Evolutionary conservation across 2,888 invertebrate species (phyloP).

Genomic region (Apocheima hispidaria): DNA sequence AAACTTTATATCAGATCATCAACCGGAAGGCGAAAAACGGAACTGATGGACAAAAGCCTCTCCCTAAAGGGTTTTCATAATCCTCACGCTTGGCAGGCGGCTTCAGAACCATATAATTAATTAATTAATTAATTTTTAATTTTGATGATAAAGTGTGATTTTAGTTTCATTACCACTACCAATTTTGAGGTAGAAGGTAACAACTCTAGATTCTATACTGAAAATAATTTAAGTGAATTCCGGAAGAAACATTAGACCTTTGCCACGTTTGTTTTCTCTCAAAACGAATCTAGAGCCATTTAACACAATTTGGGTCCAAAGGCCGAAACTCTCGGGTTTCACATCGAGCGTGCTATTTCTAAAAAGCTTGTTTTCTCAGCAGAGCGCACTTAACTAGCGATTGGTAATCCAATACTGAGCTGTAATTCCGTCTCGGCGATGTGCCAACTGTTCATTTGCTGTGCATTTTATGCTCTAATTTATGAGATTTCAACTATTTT

Average conservation of each 20-base stretch:
- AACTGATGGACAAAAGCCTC: too few relatives aligned
- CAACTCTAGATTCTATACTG: not conserved
- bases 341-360: constrained; percentile 77
- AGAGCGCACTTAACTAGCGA: constrained; percentile 79
- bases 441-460: constrained; percentile 67
- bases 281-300: constrained; percentile 81
- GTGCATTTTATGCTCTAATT: constrained; percentile 25
- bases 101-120: too few relatives aligned
- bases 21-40: too few relatives aligned
- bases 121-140: too few relatives aligned
- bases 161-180: too few relatives aligned
- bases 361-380: constrained; percentile 83
- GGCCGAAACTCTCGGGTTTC: constrained; percentile 72
- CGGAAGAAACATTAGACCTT: constrained; percentile 32
- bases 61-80: too few relatives aligned
- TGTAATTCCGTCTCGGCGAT: constrained; percentile 71
- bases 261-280: constrained; percentile 71
- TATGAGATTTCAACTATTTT: not conserved
- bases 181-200: not conserved
- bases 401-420: constrained; percentile 72
- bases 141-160: too few relatives aligned
- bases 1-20: too few relatives aligned
- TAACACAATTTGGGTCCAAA: constrained; percentile 79
- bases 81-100: too few relatives aligned
- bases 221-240: constrained; percentile 13